phyloP scores from a whole-genome alignment of 2,113 vertebrate species.

The Apodemus sylvaticus region DNA sequence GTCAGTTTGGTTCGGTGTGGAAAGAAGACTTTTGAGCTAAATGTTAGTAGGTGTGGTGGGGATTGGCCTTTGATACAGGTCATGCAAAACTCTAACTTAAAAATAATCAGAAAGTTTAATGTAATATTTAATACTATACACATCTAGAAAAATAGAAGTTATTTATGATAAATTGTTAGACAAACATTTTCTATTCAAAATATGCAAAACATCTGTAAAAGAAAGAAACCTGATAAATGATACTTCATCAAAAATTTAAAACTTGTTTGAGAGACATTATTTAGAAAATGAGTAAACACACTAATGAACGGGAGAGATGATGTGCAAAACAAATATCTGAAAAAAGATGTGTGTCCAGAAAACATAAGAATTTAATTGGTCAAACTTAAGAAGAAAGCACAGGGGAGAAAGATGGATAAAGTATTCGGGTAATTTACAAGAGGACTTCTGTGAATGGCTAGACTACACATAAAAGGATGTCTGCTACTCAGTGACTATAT shows the following conservation, averaged over 20 bases:
- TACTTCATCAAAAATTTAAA: constrained; percentile 25
- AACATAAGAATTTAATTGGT: not conserved
- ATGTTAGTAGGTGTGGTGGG: not conserved
- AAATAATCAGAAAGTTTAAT: not conserved
- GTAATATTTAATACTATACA: constrained; percentile 6
- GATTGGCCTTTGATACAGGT: not conserved
- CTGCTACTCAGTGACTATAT: not conserved
- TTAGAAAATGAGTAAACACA: not conserved
- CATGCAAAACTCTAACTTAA: not conserved
- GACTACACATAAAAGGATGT: not conserved
- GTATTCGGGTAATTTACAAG: not conserved
- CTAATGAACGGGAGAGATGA: not conserved
- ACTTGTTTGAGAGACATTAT: not conserved
- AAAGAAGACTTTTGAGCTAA: not conserved
- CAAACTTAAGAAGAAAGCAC: not conserved
- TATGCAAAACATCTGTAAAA: not conserved
- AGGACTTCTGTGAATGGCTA: not conserved
- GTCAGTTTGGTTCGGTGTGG: not conserved
- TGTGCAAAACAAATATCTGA: not conserved
- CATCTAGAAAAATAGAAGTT: not conserved
- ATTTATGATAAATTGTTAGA: not conserved
- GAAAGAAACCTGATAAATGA: not conserved
- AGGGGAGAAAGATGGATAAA: not conserved
- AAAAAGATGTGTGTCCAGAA: not conserved
- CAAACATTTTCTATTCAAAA: constrained; percentile 38